Base-by-base conservation (phyloP, 2,797 vertebrate genomes). In the Syndactyla subalaris region DNA sequence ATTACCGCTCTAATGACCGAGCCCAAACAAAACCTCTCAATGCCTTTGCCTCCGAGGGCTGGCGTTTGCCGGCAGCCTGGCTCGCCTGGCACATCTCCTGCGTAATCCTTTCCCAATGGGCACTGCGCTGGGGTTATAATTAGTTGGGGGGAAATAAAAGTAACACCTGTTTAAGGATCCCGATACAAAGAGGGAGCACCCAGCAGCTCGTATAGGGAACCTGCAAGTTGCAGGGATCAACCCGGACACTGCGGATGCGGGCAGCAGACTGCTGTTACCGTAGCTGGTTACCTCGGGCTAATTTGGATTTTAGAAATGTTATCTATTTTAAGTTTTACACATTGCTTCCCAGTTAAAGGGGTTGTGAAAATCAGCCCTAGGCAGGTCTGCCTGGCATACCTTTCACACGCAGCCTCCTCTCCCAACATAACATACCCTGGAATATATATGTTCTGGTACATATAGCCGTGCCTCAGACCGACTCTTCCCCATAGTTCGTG, bases 111-210 rank as follows among this genome's bases (percentile, higher is more conserved):
- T 96, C 93, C 90, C 90, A 93, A 62, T 67, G 82, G 82, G 78
- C 84, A 66, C 92, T 52, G 14, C 10, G 75, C 39, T 30, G 54
- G 10, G 49, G 66, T 73, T 71, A 70, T 92, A 72, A 41, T 71
- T 78, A 90, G 68, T 80, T 32, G 26, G 20, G 34, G 30, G 55
- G 3, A 78, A 97, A 95, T 41, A 90, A 91, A 94, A 94, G 57
- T 74, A 89, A 73, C 90, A 97, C 96, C 97, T 97, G 88, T 96
- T 95, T 91, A 96, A 90, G 96, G 41, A 66, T 85, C 87, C 57
- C 45, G 10, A 30, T 14, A 14, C 18, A 70, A 79, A 52, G 36
- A 49, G 18, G n/a, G 29, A 51, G 94, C 71, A 48, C 48, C 73
- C 49, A 55, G 46, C 80, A 82, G 62, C 73, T 67, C 58, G 52